phyloP scores from a whole-genome alignment of 2,888 invertebrate species.

The Scaptomyza parva region DNA sequence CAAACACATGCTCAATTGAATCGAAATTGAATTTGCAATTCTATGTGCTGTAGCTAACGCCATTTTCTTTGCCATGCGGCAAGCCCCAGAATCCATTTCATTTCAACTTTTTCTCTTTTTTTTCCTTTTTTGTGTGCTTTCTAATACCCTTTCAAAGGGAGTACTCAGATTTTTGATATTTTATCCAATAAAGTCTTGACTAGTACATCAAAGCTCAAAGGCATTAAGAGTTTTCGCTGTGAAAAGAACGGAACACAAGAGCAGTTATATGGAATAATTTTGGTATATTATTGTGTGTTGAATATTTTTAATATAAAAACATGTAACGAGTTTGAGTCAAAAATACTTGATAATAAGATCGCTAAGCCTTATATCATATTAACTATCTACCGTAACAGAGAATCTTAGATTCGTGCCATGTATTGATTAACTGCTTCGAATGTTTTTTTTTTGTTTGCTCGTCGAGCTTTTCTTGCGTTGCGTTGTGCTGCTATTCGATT shows the following conservation, averaged over 20 bases:
- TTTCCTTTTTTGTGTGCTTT: too few species aligned
- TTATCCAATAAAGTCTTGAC: neutral
- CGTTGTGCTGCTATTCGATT: slow-evolving; percentile 29
- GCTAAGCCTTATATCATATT: neutral
- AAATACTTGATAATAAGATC: too few species aligned
- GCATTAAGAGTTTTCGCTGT: neutral
- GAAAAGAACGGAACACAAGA: neutral
- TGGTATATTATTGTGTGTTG: neutral
- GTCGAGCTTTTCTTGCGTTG: slow-evolving; percentile 56
- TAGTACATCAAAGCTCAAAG: neutral
- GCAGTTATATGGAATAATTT: neutral
- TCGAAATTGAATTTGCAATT: slow-evolving; percentile 80
- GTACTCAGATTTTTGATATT: slow-evolving; percentile 3
- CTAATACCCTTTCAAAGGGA: slow-evolving; percentile 23
- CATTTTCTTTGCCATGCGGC: slow-evolving; percentile 70
- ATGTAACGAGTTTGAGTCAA: too few species aligned
- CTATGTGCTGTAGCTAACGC: slow-evolving; percentile 72
- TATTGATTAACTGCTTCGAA: neutral
- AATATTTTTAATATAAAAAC: neutral
- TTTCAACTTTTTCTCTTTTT: slow-evolving; percentile 5
- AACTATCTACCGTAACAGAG: neutral
- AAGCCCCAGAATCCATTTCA: slow-evolving; percentile 39
- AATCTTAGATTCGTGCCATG: slow-evolving; percentile 2
- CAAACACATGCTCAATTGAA: slow-evolving; percentile 80
- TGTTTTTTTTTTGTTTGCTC: slow-evolving; percentile 39